These are phyloP conservation scores for Allolobophora icterica DNA, from an alignment of 2,888 invertebrate genomes.

Conservation along the genomic window DNA sequence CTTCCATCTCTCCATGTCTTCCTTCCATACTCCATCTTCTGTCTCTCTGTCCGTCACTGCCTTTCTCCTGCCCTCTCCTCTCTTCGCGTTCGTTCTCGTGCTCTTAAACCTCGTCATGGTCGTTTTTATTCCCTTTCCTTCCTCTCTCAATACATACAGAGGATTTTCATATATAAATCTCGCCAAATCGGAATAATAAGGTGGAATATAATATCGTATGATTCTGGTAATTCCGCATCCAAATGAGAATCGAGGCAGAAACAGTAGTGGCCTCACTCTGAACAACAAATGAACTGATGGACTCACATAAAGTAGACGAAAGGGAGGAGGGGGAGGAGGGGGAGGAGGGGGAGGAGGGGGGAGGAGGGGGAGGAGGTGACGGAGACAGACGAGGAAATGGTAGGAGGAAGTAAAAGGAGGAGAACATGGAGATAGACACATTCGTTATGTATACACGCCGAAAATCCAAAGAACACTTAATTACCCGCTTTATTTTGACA, in stretches of 20 bases:
- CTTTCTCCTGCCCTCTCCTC: background rate
- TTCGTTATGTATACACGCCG: background rate
- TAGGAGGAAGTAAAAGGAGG: background rate
- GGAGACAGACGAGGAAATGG: background rate
- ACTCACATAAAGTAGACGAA: background rate
- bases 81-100: background rate
- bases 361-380: background rate
- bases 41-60: background rate
- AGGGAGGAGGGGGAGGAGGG: background rate
- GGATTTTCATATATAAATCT: background rate
- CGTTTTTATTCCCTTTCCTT: background rate
- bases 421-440: background rate
- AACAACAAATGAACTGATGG: background rate
- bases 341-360: no score
- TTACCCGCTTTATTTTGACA: no score
- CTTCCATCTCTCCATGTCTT: no score
- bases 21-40: background rate
- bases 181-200: background rate
- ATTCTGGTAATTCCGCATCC: background rate
- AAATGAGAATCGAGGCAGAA: background rate
- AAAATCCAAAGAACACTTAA: no score
- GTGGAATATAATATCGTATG: background rate
- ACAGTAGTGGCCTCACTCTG: background rate
- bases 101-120: background rate
- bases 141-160: background rate